These are phyloP conservation scores for Lasioglossum baleicum DNA, from an alignment of 1,140 invertebrate genomes.

Conservation along the genomic window DNA sequence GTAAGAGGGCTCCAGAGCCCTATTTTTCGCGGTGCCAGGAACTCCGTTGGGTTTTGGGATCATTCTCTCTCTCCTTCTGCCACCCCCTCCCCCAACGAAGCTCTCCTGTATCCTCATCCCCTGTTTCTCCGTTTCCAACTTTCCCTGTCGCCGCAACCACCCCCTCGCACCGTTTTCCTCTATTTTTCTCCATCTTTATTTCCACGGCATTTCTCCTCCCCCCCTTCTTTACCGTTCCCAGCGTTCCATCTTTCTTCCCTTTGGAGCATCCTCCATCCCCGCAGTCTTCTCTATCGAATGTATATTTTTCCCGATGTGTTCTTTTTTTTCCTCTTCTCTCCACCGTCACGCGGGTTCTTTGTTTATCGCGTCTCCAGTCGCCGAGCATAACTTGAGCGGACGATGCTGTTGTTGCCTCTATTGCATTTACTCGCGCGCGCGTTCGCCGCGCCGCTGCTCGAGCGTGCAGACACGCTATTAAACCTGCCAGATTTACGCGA, in stretches of 20 bases:
- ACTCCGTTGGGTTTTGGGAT: constrained; percentile 50
- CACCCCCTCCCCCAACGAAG: background rate
- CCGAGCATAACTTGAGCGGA: background rate
- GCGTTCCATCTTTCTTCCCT: background rate
- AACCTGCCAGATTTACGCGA: background rate
- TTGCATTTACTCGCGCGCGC: background rate
- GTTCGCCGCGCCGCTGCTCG: background rate
- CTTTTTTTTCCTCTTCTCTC: background rate
- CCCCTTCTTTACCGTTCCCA: constrained; percentile 3
- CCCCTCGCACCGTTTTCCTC: background rate
- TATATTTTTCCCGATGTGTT: background rate
- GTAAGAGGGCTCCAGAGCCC: constrained; percentile 58
- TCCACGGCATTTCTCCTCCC: background rate
- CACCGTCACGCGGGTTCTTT: background rate
- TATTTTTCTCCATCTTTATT: constrained; percentile 37
- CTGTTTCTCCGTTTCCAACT: constrained; percentile 12
- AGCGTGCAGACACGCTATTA: background rate
- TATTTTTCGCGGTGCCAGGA: constrained; percentile 48
- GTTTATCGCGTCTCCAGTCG: background rate
- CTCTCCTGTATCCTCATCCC: constrained; percentile 27
- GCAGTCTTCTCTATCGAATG: background rate
- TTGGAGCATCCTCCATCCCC: no score
- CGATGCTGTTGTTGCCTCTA: background rate
- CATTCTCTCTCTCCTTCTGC: background rate
- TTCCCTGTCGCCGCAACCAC: no score